Percentiles rank a stretch among this genome's conserved stretches.
These are phyloP conservation scores for Xiphophorus hellerii DNA, from an alignment of 2,113 vertebrate genomes.

Conservation along the genomic window DNA sequence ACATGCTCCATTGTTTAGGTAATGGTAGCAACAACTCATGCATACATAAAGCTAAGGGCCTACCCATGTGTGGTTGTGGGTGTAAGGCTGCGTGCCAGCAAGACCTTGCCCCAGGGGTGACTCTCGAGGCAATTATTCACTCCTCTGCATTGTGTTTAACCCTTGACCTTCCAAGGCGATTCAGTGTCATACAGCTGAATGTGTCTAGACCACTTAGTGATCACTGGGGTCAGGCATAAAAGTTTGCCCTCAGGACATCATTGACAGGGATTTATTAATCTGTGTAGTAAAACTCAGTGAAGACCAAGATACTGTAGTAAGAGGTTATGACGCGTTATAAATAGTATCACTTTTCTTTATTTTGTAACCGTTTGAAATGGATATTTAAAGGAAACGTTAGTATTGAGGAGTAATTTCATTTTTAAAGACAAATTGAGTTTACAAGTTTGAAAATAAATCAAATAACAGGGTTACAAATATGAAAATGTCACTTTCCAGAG, in stretches of 20 bases:
- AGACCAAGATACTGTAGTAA: background rate
- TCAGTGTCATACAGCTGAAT: slow-evolving; percentile 59
- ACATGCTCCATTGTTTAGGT: slow-evolving; percentile 59
- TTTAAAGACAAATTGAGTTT: slow-evolving; percentile 2
- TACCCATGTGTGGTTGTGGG: slow-evolving; percentile 26
- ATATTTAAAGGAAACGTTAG: background rate
- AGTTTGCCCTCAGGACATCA: slow-evolving; percentile 40
- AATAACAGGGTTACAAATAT: background rate
- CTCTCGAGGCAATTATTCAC: slow-evolving; percentile 62
- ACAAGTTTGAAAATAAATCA: slow-evolving; percentile 30
- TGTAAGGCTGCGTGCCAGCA: slow-evolving; percentile 26
- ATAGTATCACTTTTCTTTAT: background rate
- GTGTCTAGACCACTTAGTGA: slow-evolving; percentile 71
- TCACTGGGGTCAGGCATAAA: slow-evolving; percentile 29
- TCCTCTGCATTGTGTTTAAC: slow-evolving; percentile 75
- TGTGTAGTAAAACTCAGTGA: background rate
- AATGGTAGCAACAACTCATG: slow-evolving; percentile 63
- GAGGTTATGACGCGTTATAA: background rate
- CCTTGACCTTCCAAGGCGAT: slow-evolving; percentile 62
- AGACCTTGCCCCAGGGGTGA: slow-evolving; percentile 57
- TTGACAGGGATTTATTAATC: slow-evolving; percentile 42
- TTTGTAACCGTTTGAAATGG: slow-evolving; percentile 1
- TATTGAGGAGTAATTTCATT: background rate
- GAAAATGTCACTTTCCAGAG: background rate
- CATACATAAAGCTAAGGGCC: slow-evolving; percentile 65